Base-by-base conservation (phyloP, 2,888 invertebrate genomes). In the Conchocele bisecta region DNA sequence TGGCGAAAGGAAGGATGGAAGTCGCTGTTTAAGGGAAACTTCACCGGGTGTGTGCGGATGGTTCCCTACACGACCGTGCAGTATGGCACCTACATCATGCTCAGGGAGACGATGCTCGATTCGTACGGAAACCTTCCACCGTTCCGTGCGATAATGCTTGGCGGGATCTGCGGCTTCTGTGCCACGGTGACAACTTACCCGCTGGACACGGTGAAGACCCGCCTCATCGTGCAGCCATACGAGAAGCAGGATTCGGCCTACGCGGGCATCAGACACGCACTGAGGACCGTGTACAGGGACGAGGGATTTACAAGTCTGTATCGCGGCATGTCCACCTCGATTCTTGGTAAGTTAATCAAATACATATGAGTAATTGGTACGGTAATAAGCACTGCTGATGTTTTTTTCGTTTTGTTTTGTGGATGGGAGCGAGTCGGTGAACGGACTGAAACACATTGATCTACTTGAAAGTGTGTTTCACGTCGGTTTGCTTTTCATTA, bases 151-250 rank as follows among this genome's bases (percentile, higher is more conserved):
- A 33, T 54, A 1, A 13, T 58, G 9, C 35, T 39, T n/a, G 51
- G 67, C 15, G 67, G 59, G 0, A 17, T 48, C 11, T 51, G 67
- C 33, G 73, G 73, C 13, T 53, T 68, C 15, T 22, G 48, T 13
- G 53, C 73, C 13, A 73, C 73, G n/a, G 33, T 68, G 13, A 4
- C 53, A 5, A 68, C 63, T 1, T 73, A 73, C 31, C 73, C 73
- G 7, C 17, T 73, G 29, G 67, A 73, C 29, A 63, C 58, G 9
- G 35, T 73, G 2, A 73, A 73, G 46, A 73, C 73, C 13, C 48
- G 73, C 20, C n/a, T 73, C 31, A 68, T 73, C 17, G 63, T 46
- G 0, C 63, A 73, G 13, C 57, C 60, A 11, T 35, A 22, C 28
- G 46, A 56, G 11, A 56, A 56, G 15, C 31, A 37, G 1, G 22